Evolutionary conservation across 1,140 invertebrate species (phyloP).

Genomic region (Globodera ellingtonae): DNA sequence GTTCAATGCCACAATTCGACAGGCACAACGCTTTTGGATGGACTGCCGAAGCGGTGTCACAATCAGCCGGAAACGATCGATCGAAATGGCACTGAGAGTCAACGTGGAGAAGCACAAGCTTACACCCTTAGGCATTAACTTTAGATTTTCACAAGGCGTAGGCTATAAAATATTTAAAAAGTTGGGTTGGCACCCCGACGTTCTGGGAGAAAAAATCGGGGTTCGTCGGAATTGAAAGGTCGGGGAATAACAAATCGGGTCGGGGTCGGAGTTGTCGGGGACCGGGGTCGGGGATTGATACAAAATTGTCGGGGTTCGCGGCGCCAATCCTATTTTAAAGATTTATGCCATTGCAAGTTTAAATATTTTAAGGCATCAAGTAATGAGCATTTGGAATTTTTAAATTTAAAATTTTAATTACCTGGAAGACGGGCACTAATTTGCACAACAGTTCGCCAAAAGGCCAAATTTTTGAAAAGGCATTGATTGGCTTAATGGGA

Average conservation of each 20-base stretch:
- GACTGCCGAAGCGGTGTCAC: slow-evolving; percentile 61
- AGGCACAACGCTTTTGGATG: slow-evolving; percentile 57
- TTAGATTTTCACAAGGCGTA: too few species aligned
- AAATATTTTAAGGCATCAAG: slow-evolving; percentile 21
- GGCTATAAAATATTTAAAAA: too few species aligned
- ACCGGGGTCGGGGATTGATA: too few species aligned
- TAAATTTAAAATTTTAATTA: slow-evolving; percentile 24
- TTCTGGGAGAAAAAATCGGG: too few species aligned
- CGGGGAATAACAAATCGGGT: too few species aligned
- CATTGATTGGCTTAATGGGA: slow-evolving; percentile 28
- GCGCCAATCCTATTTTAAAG: too few species aligned
- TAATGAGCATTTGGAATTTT: slow-evolving; percentile 2
- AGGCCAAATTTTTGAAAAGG: slow-evolving; percentile 63
- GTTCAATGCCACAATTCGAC: slow-evolving; percentile 55
- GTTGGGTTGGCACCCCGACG: too few species aligned
- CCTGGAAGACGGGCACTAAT: slow-evolving; percentile 53
- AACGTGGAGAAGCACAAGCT: slow-evolving; percentile 61
- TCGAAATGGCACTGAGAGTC: slow-evolving; percentile 63
- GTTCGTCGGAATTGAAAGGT: too few species aligned
- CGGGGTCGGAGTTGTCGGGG: too few species aligned
- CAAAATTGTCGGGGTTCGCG: too few species aligned
- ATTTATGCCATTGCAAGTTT: too few species aligned
- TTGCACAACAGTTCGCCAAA: slow-evolving; percentile 59
- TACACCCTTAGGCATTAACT: slow-evolving; percentile 37
- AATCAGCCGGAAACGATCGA: slow-evolving; percentile 64